Evolutionary conservation across 2,888 invertebrate genomes (phyloP).

Genomic region (Mythimna loreyi): DNA sequence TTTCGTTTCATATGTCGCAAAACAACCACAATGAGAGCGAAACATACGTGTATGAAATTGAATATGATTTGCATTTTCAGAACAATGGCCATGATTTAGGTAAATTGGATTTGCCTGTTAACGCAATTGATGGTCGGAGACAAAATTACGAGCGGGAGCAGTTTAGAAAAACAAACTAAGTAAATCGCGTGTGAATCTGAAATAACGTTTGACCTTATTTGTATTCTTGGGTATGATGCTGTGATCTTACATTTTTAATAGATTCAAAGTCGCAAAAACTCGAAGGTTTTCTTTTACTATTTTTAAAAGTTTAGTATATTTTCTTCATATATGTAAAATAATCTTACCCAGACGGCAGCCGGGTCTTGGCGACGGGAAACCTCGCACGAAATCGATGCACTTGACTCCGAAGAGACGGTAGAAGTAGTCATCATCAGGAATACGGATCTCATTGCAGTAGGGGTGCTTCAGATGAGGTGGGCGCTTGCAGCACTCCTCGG

Average conservation of each 20-base stretch:
- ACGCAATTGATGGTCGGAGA: slow-evolving; percentile 36
- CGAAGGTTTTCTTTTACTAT: neutral
- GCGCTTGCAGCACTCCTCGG: slow-evolving; percentile 97
- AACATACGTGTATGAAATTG: slow-evolving; percentile 20
- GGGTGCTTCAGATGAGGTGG: slow-evolving; percentile 96
- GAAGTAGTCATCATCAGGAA: slow-evolving; percentile 98
- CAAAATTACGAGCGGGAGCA: slow-evolving; percentile 19
- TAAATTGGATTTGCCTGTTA: slow-evolving; percentile 36
- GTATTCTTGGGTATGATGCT: neutral
- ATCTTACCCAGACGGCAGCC: slow-evolving; percentile 95
- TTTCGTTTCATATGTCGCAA: slow-evolving; percentile 6
- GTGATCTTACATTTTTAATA: slow-evolving; percentile 20
- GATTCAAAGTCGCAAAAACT: too few relatives aligned
- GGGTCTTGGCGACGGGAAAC: slow-evolving; percentile 96
- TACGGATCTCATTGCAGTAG: slow-evolving; percentile 96
- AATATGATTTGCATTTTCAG: slow-evolving; percentile 24
- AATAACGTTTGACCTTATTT: slow-evolving; percentile 30
- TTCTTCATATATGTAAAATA: neutral
- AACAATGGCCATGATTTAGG: slow-evolving; percentile 22
- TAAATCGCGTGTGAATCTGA: slow-evolving; percentile 36
- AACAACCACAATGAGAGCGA: slow-evolving; percentile 34
- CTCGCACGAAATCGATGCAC: slow-evolving; percentile 97
- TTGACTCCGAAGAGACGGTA: slow-evolving; percentile 95
- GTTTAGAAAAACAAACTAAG: slow-evolving; percentile 18
- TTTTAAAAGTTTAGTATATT: neutral